Base-by-base conservation (phyloP, 1,140 invertebrate genomes). In the Drosophila chauvacae region DNA sequence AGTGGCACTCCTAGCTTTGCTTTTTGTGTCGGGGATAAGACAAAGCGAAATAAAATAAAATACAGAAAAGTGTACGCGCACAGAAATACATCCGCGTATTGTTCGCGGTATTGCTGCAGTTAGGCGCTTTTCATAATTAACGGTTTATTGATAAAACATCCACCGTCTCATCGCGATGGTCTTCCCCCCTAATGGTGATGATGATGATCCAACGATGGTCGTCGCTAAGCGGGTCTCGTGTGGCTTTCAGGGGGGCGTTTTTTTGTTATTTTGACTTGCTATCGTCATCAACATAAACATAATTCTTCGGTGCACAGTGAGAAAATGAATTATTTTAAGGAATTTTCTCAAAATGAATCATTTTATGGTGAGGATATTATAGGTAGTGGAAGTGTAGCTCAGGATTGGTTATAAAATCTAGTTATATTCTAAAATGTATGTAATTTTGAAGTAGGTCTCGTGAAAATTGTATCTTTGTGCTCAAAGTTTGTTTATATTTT, bases 241-340 rank as follows among this genome's bases (percentile, higher is more conserved):
- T 73, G 58, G 60, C 64, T 81, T 82, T 83, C 39, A 81, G 86
- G 83, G 83, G 82, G 84, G 83, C 53, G 35, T 56, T 55, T 39
- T 37, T 37, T 55, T 23, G 2, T 56, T 56, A 83, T 62, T 72
- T 55, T 65, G 68, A 37, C 74, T 69, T 55, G 42, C 42, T 42
- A 78, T 69, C 75, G 80, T 87, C 83, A 88, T 80, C 82, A 80
- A 80, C 83, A 87, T 88, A 87, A 87, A 82, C 83, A 87, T 88
- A 80, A 87, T 83, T 82, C 79, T 86, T 63, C 78, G 20, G 39
- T 47, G 20, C 53, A 56, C 35, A 26, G 20, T 0, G 20, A 56
- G 35, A 56, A 56, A 56, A 2, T n/a, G 0, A 11, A 4, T 5
- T 10, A 0, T 1, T 16, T 16, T 0, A 2, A 1, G 33, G 14